These are phyloP conservation scores for Cryptoleucopteryx plumbea DNA, from an alignment of 2,113 vertebrate species.

Conservation along the genomic window DNA sequence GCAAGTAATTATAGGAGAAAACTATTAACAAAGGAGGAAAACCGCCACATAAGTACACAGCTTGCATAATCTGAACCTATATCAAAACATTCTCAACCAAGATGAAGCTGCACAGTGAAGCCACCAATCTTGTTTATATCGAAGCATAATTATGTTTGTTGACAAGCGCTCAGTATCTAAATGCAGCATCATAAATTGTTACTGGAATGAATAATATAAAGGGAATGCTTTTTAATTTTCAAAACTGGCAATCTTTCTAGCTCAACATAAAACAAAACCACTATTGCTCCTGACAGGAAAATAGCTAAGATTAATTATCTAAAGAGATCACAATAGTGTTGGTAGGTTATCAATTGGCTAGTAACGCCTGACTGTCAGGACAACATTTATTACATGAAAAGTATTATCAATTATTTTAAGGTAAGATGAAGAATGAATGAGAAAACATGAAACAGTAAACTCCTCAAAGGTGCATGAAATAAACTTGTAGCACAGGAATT, in stretches of 20 bases:
- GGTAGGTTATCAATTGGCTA: slow-evolving; percentile 77
- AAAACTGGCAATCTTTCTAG: slow-evolving; percentile 87
- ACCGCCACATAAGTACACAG: slow-evolving; percentile 64
- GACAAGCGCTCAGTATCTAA: slow-evolving; percentile 87
- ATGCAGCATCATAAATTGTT: slow-evolving; percentile 89
- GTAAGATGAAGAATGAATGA: slow-evolving; percentile 39
- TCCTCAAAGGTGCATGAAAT: slow-evolving; percentile 53
- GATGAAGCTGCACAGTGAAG: slow-evolving; percentile 73
- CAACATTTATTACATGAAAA: slow-evolving; percentile 73
- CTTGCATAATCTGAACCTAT: slow-evolving; percentile 68
- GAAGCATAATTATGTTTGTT: slow-evolving; percentile 91
- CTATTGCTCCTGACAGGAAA: slow-evolving; percentile 76
- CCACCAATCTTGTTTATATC: slow-evolving; percentile 94
- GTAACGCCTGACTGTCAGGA: slow-evolving; percentile 75
- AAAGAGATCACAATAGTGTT: slow-evolving; percentile 79
- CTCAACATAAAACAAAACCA: slow-evolving; percentile 77
- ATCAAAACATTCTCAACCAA: slow-evolving; percentile 74
- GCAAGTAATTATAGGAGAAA: slow-evolving; percentile 78
- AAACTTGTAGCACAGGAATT: slow-evolving; percentile 23
- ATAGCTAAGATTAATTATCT: slow-evolving; percentile 81
- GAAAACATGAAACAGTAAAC: slow-evolving; percentile 54
- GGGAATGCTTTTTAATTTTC: slow-evolving; percentile 93
- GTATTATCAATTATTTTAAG: slow-evolving; percentile 58
- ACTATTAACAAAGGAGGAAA: slow-evolving; percentile 72
- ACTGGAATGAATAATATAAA: slow-evolving; percentile 83